Conservation (phyloP, 2,888 invertebrate species). For the Phalera bucephala region DNA sequence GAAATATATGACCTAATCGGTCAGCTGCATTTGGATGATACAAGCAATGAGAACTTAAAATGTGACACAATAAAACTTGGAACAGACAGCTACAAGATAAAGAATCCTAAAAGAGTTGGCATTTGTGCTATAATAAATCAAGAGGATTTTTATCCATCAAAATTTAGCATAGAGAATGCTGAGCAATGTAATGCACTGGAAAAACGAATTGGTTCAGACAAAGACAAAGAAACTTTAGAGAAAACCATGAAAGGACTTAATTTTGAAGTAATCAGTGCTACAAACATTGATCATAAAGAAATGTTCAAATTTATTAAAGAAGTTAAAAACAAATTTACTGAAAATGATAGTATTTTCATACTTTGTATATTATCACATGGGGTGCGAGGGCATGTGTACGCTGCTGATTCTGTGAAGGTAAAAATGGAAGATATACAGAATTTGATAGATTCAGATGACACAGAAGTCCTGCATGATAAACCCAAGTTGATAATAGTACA, state of each 20-base stretch:
- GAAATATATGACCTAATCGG: conserved; percentile 46
- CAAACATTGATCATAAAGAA: conserved; percentile 53
- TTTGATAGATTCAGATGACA: conserved; percentile 59
- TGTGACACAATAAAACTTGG: conserved; percentile 45
- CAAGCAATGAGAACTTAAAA: conserved; percentile 36
- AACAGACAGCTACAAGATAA: conserved; percentile 55
- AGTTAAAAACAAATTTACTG: conserved; percentile 43
- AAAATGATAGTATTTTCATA: conserved; percentile 67
- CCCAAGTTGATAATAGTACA: conserved; percentile 71
- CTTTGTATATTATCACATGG: conserved; percentile 74
- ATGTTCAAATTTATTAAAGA: conserved; percentile 57
- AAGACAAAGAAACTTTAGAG: conserved; percentile 52
- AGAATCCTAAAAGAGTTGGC: conserved; percentile 57
- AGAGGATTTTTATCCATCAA: conserved; percentile 66
- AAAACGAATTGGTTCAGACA: conserved; percentile 55
- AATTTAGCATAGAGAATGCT: conserved; percentile 48
- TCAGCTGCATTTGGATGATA: conserved; percentile 38
- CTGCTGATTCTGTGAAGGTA: conserved; percentile 67
- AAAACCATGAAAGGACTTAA: conserved; percentile 60
- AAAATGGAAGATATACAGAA: conserved; percentile 66
- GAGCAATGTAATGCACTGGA: conserved; percentile 33
- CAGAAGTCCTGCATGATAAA: conserved; percentile 47
- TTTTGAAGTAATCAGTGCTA: conserved; percentile 54
- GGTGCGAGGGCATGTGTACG: conserved; percentile 64
- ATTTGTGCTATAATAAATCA: conserved; percentile 72